Evolutionary conservation across 2,113 vertebrate species (phyloP), one percentile per base, ranked within the genome.

Genomic region (Dromiciops gliroides): DNA sequence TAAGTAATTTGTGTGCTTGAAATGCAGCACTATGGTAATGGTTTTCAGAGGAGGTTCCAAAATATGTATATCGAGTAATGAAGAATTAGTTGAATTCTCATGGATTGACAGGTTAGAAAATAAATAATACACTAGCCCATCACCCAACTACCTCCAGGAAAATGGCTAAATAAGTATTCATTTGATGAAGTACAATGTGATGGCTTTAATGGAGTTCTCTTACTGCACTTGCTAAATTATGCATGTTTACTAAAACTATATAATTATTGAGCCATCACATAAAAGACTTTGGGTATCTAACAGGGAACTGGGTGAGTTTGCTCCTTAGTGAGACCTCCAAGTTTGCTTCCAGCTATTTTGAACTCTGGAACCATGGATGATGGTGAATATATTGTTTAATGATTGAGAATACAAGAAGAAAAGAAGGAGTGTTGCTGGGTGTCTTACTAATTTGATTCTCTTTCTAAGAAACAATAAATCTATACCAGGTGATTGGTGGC

Each of bases 261-360:
- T 98, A 98, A 98, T 98, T 98, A 98, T 47, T 95, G 95, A 98
- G 89, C 94, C 93, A 97, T 98, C 97, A 53, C 96, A 98, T 97
- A 97, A 96, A 97, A 96, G 92, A 92, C 92, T 95, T 89, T 97
- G 94, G 93, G 92, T 98, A 94, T 92, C 95, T 75, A 0, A 92
- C 95, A 98, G 92, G 67, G 95, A 97, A 93, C 0, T 0, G 96
- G 92, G 96, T 90, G 92, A 96, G 97, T 83, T 67, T 98, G 95
- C 90, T 90, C 75, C 60, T 91, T 90, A 60, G 95, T 88, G 56
- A 96, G 93, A 97, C 91, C 89, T 92, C 93, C 93, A 95, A 95
- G 95, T 97, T 48, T 95, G 93, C 92, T 93, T 94, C 93, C 44
- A 91, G 89, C 97, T 93, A 94, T 93, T 95, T 97, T 96, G 96